phyloP scores from a whole-genome alignment of 2,797 vertebrate species.

The Amblyraja radiata region DNA sequence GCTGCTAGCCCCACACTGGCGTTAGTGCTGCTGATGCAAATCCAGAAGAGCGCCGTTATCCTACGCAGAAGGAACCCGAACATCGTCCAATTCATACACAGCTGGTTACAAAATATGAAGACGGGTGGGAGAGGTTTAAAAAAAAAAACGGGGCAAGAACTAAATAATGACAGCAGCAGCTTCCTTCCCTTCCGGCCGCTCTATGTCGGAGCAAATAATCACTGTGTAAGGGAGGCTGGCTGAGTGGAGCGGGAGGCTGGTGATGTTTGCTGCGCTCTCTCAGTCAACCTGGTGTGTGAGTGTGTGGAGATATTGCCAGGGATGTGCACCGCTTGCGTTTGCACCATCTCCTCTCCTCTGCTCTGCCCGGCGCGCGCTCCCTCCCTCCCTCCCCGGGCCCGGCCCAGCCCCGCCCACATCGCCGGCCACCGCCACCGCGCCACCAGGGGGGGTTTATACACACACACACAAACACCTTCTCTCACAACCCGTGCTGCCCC shows the following conservation, averaged over 20 bases:
- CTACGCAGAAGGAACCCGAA: slow-evolving; percentile 1
- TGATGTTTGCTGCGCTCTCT: not conserved
- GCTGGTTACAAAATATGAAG: not conserved
- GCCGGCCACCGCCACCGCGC: too few species aligned
- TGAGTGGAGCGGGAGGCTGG: not conserved
- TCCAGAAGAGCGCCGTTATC: slow-evolving; percentile 30
- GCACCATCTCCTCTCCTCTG: not conserved
- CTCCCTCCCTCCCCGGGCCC: not conserved
- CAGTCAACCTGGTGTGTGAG: not conserved
- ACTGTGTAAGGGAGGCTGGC: not conserved
- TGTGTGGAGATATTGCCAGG: too few species aligned
- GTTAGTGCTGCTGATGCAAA: not conserved
- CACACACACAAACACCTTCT: not conserved
- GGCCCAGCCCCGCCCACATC: too few species aligned
- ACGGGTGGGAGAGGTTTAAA: too few species aligned
- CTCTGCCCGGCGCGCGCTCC: not conserved
- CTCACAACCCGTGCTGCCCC: too few species aligned
- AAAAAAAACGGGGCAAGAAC: not conserved
- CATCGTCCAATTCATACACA: slow-evolving; percentile 16
- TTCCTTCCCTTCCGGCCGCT: not conserved
- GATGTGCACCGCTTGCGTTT: not conserved
- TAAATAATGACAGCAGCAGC: not conserved
- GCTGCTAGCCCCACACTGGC: slow-evolving; percentile 9
- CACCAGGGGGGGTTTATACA: not conserved
- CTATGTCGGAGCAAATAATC: not conserved